Conservation (phyloP, 2,113 vertebrate species). For the Oxygymnocypris stewartii region DNA sequence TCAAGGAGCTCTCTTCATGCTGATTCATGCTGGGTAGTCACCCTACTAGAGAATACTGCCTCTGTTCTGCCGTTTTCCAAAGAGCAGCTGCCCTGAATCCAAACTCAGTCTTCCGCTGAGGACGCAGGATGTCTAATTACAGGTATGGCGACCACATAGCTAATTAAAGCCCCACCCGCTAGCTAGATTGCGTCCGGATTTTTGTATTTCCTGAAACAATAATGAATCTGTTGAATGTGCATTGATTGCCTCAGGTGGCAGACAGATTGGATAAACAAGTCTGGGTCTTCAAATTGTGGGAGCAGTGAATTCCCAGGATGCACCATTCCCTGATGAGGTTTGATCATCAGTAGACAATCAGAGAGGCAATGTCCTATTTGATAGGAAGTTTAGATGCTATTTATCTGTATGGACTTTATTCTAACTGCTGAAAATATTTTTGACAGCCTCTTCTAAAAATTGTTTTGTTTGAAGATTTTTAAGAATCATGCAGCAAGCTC, state of each 20-base stretch:
- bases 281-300: background rate
- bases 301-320: slow-evolving; percentile 27
- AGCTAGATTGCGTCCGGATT: background rate
- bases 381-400: background rate
- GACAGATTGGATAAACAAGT: slow-evolving; percentile 41
- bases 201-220: background rate
- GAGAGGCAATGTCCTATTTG: background rate
- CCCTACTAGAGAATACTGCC: background rate
- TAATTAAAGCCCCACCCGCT: slow-evolving; percentile 34
- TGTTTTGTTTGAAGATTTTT: background rate
- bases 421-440: background rate
- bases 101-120: background rate
- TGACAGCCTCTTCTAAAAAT: background rate
- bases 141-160: slow-evolving; percentile 2
- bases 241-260: slow-evolving; percentile 40
- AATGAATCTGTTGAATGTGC: slow-evolving; percentile 32
- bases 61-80: background rate
- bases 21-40: background rate
- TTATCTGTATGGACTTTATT: background rate
- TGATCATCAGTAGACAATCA: slow-evolving; percentile 20
- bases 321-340: slow-evolving; percentile 10
- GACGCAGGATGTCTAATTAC: slow-evolving; percentile 12
- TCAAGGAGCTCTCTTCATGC: background rate
- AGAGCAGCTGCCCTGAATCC: background rate
- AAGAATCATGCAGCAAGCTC: background rate